Evolutionary conservation across 2,888 invertebrate genomes (phyloP).

Genomic region (Eucera pruinosa): DNA sequence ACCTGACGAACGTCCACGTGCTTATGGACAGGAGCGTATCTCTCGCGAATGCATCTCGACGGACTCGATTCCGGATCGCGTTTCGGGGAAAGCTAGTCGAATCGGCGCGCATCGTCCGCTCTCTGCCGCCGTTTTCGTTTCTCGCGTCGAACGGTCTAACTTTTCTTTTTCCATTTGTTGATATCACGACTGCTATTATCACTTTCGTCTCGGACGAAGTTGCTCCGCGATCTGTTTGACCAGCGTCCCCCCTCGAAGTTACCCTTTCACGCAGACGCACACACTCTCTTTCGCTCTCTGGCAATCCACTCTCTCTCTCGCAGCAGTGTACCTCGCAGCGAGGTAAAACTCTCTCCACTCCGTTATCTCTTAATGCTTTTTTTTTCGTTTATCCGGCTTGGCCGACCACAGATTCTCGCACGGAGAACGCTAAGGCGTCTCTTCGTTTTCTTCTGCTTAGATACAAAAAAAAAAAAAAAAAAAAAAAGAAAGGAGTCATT

Average conservation of each 20-base stretch:
- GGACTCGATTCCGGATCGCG: slow-evolving; percentile 19
- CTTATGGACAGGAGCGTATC: too few species aligned
- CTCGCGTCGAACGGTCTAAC: slow-evolving; percentile 23
- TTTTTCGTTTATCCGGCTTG: slow-evolving; percentile 66
- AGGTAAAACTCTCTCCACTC: slow-evolving; percentile 16
- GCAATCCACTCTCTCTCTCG: background rate
- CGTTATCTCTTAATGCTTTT: slow-evolving; percentile 38
- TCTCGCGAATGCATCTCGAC: slow-evolving; percentile 12
- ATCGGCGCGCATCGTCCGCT: slow-evolving; percentile 29
- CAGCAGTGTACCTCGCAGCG: slow-evolving; percentile 17
- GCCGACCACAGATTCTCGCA: slow-evolving; percentile 67
- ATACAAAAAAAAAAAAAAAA: slow-evolving; percentile 57
- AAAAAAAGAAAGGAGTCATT: slow-evolving; percentile 66
- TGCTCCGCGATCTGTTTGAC: slow-evolving; percentile 19
- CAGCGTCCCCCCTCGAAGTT: slow-evolving; percentile 7
- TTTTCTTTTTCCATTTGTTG: slow-evolving; percentile 1
- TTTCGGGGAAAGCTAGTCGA: slow-evolving; percentile 24
- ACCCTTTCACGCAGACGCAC: slow-evolving; percentile 21
- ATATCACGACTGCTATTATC: slow-evolving; percentile 65
- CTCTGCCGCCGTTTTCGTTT: slow-evolving; percentile 4
- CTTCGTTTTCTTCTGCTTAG: slow-evolving; percentile 50
- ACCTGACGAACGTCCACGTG: too few species aligned
- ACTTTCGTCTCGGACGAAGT: slow-evolving; percentile 55
- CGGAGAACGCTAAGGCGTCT: slow-evolving; percentile 48
- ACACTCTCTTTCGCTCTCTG: slow-evolving; percentile 10